A percentile compares a stretch with the other conserved stretches of the same genome.
phyloP scores from a whole-genome alignment of 2,888 invertebrate genomes.

The Didymodactylos carnosus region DNA sequence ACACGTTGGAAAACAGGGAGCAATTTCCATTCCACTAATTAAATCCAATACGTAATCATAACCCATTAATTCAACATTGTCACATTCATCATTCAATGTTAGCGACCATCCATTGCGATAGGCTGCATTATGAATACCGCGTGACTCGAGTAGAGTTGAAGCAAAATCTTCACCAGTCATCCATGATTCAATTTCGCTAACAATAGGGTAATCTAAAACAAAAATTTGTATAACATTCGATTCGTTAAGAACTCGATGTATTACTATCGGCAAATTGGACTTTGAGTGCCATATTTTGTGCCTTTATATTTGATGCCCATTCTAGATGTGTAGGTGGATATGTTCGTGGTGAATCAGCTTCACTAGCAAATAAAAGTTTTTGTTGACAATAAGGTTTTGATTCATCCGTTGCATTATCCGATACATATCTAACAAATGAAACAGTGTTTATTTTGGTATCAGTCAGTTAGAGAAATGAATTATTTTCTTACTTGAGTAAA shows the following conservation, averaged over 20 bases:
- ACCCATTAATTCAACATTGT: slow-evolving; percentile 57
- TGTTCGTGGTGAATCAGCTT: slow-evolving; percentile 40
- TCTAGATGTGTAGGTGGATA: slow-evolving; percentile 61
- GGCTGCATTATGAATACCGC: slow-evolving; percentile 15
- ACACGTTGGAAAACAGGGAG: slow-evolving; percentile 57
- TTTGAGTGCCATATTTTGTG: slow-evolving; percentile 56
- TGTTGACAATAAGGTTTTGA: too few species aligned
- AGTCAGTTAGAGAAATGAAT: too few species aligned
- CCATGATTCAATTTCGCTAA: slow-evolving; percentile 75
- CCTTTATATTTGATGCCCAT: slow-evolving; percentile 54
- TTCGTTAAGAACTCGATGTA: neutral
- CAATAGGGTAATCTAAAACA: slow-evolving; percentile 41
- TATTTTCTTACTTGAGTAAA: slow-evolving; percentile 58
- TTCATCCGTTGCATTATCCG: too few species aligned
- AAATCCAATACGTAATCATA: slow-evolving; percentile 76
- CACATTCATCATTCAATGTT: slow-evolving; percentile 34
- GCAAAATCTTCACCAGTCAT: slow-evolving; percentile 65
- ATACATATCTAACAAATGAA: too few species aligned
- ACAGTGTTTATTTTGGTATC: too few species aligned
- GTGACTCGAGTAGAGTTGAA: slow-evolving; percentile 31
- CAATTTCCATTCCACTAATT: slow-evolving; percentile 70
- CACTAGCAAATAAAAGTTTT: slow-evolving; percentile 44
- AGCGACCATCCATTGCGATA: slow-evolving; percentile 35
- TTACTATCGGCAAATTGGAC: slow-evolving; percentile 44
- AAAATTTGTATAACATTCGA: neutral